phyloP scores from a whole-genome alignment of 1,140 invertebrate genomes.

The Cyclargus thomasi region DNA sequence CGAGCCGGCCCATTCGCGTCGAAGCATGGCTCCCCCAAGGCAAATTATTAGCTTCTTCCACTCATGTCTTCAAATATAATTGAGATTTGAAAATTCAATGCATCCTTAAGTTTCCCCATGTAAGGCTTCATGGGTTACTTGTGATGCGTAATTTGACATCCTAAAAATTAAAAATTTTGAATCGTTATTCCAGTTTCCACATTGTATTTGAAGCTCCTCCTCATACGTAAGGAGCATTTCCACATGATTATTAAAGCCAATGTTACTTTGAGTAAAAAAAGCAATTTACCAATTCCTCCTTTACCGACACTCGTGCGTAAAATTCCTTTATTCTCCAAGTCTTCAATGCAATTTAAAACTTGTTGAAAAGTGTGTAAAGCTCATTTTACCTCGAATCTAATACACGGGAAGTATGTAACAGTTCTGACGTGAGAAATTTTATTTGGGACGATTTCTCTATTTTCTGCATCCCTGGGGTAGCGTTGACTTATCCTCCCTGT shows the following conservation, averaged over 20 bases:
- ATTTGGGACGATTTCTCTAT: slow-evolving; percentile 10
- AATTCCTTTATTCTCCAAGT: neutral
- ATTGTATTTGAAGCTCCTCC: neutral
- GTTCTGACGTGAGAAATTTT: slow-evolving; percentile 7
- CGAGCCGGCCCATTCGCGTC: too few species aligned
- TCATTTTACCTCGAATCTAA: neutral
- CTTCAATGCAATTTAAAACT: neutral
- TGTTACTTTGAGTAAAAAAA: neutral
- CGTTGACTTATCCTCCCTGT: neutral
- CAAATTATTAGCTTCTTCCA: too few species aligned
- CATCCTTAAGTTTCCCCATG: too few species aligned
- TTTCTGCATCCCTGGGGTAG: neutral
- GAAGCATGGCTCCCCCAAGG: too few species aligned
- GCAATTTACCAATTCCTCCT: neutral
- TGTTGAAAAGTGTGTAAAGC: neutral
- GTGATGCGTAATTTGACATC: too few species aligned
- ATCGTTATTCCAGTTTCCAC: too few species aligned
- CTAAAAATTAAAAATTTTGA: too few species aligned
- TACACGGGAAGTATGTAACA: slow-evolving; percentile 1
- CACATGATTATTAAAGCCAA: neutral
- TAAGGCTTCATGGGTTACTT: too few species aligned
- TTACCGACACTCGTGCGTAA: slow-evolving; percentile 5
- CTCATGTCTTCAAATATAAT: too few species aligned
- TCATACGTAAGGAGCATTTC: neutral
- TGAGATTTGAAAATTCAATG: too few species aligned